Conservation (phyloP, 1,140 invertebrate species). For the Pachypsylla venusta region DNA sequence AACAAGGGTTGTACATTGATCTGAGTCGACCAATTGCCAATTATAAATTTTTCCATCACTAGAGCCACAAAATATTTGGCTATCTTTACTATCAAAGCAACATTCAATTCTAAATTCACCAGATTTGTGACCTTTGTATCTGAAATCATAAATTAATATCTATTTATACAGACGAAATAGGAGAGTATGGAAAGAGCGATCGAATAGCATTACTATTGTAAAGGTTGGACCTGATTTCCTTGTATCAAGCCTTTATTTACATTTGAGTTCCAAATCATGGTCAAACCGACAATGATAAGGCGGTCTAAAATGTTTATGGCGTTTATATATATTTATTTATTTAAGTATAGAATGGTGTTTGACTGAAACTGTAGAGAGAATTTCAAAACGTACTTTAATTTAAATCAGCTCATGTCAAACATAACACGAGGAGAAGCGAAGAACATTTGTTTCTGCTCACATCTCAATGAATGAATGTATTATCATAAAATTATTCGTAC, state of each 20-base stretch:
- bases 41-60: constrained; percentile 66
- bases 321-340: no score
- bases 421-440: no score
- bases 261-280: constrained; percentile 18
- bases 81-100: constrained; percentile 64
- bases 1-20: constrained; percentile 36
- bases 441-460: no score
- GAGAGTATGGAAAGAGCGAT: constrained; percentile 14
- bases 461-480: no score
- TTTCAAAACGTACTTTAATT: no score
- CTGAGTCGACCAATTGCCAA: constrained; percentile 72
- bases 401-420: no score
- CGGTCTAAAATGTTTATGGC: no score
- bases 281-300: no score
- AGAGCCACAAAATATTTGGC: constrained; percentile 72
- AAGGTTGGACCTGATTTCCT: constrained; percentile 15
- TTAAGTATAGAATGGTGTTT: no score
- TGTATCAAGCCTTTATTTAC: constrained; percentile 18
- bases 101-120: constrained; percentile 74
- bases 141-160: constrained; percentile 31
- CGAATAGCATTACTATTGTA: no score
- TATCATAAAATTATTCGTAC: no score
- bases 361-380: no score
- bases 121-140: constrained; percentile 61
- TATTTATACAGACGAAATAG: constrained; percentile 18